phyloP scores from a whole-genome alignment of 2,113 vertebrate genomes.

The Columba livia region DNA sequence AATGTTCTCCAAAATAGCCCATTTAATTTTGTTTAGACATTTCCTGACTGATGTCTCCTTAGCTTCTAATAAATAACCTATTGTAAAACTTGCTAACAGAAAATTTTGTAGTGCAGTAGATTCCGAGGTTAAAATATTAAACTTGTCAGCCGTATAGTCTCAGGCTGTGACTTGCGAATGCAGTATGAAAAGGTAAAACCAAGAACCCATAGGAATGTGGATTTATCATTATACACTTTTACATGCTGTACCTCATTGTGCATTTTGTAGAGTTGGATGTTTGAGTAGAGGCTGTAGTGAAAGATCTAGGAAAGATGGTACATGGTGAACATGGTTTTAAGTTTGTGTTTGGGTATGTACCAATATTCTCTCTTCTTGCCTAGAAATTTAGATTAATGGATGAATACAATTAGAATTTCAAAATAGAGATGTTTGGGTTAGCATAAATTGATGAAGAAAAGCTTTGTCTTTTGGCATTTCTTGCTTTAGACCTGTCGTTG shows the following conservation, averaged over 20 bases:
- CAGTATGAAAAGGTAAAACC: not conserved
- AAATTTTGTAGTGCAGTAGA: not conserved
- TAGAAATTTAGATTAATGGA: not conserved
- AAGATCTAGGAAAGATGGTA: not conserved
- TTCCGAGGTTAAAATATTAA: constrained; percentile 6
- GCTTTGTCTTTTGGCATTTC: not conserved
- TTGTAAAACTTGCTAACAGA: not conserved
- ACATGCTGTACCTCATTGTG: not conserved
- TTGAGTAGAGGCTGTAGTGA: not conserved
- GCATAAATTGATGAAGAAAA: not conserved
- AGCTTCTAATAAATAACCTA: constrained; percentile 42
- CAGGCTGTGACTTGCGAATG: rapidly evolving
- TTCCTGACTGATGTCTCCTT: constrained; percentile 30
- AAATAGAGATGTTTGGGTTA: not conserved
- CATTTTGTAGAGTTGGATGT: not conserved
- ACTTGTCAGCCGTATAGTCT: not conserved
- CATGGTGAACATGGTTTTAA: rapidly evolving
- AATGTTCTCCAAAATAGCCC: constrained; percentile 30
- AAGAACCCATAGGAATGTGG: not conserved
- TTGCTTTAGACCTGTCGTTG: not conserved
- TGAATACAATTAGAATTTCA: not conserved
- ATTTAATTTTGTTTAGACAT: constrained; percentile 53
- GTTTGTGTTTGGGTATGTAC: not conserved
- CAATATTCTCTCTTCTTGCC: not conserved
- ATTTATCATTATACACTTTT: not conserved